Evolutionary conservation across 2,797 vertebrate genomes (phyloP).

Genomic region (Coccyzus lansbergi): DNA sequence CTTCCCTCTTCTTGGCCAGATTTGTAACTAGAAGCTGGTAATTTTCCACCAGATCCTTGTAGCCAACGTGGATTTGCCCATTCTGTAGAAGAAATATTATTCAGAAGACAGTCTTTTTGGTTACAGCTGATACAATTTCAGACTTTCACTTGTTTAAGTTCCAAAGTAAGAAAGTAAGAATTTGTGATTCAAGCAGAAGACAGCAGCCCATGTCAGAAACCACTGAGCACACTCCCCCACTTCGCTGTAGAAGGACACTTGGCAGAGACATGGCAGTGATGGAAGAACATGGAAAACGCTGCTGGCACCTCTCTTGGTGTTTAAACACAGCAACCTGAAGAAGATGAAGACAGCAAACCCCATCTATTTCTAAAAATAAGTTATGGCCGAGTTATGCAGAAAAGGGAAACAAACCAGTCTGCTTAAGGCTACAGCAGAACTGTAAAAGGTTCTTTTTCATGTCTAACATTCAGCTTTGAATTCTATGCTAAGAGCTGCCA

Average conservation of each 20-base stretch:
- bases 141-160: not conserved
- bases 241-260: not conserved
- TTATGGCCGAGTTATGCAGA: not conserved
- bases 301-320: not conserved
- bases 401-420: not conserved
- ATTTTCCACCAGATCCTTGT: conserved; percentile 92
- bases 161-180: not conserved
- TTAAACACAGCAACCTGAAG: not conserved
- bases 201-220: not conserved
- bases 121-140: not conserved
- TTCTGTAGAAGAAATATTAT: conserved; percentile 66
- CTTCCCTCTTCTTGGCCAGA: conserved; percentile 86
- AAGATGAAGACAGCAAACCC: conserved; percentile 17
- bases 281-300: not conserved
- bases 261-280: not conserved
- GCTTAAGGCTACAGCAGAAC: not conserved
- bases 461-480: not conserved
- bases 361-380: conserved; percentile 15
- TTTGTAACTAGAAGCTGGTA: conserved; percentile 91
- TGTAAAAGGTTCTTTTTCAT: not conserved
- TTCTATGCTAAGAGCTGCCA: not conserved
- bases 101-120: not conserved
- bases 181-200: not conserved
- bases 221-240: not conserved
- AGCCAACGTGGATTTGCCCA: conserved; percentile 85